phyloP scores from a whole-genome alignment of 2,797 vertebrate species.

The Percopsis omiscomaycus region DNA sequence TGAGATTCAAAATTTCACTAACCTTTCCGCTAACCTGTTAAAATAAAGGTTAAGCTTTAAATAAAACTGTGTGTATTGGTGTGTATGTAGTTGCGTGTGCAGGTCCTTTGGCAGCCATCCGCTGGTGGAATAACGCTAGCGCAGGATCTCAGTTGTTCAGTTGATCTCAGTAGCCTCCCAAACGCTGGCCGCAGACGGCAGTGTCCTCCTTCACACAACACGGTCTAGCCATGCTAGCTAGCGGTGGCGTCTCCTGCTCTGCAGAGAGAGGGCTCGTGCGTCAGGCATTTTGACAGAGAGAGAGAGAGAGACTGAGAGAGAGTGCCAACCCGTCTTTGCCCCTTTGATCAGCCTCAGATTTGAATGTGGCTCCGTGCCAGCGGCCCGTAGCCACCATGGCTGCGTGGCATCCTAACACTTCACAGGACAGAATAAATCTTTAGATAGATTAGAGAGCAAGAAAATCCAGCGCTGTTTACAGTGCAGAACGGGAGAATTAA shows the following conservation, averaged over 20 bases:
- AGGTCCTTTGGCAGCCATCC: constrained; percentile 44
- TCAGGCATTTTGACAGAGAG: background rate
- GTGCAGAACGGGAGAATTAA: constrained; percentile 45
- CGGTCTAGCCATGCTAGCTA: background rate
- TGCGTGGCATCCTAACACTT: constrained; percentile 47
- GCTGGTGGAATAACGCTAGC: constrained; percentile 11
- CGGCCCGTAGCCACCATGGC: constrained; percentile 43
- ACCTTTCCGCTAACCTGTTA: no score
- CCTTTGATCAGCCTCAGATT: constrained; percentile 54
- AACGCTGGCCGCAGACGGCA: constrained; percentile 51
- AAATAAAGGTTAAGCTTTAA: no score
- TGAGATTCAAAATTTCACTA: no score
- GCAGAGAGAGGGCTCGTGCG: constrained; percentile 5
- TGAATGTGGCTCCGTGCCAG: constrained; percentile 47
- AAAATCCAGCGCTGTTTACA: constrained; percentile 50
- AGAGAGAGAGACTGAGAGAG: constrained; percentile 16
- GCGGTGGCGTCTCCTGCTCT: constrained; percentile 1
- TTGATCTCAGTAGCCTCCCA: constrained; percentile 60
- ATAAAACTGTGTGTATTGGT: background rate
- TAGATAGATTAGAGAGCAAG: constrained; percentile 27
- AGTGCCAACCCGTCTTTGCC: constrained; percentile 32
- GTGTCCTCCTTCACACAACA: constrained; percentile 23
- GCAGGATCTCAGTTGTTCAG: constrained; percentile 57
- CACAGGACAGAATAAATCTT: constrained; percentile 47
- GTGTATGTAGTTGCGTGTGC: background rate